phyloP scores from a whole-genome alignment of 2,113 vertebrate species.

The Hippopotamus amphibius region DNA sequence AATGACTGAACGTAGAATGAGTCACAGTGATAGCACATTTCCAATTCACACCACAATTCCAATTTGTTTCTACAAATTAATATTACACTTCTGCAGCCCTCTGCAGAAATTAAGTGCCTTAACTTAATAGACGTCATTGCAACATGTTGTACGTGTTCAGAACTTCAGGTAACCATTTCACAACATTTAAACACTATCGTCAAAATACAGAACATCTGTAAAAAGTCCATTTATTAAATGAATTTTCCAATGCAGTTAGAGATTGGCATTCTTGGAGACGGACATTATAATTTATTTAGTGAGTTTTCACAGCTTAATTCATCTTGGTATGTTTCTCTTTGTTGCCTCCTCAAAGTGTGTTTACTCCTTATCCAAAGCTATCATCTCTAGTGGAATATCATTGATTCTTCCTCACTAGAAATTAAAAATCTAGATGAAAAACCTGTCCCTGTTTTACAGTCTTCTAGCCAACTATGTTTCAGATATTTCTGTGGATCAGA shows the following conservation, averaged over 20 bases:
- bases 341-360: not conserved
- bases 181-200: slow-evolving; percentile 55
- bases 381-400: not conserved
- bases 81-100: slow-evolving; percentile 66
- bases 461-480: not conserved
- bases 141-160: not conserved
- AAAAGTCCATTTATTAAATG: slow-evolving; percentile 68
- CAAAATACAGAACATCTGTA: slow-evolving; percentile 12
- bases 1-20: slow-evolving; percentile 62
- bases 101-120: slow-evolving; percentile 61
- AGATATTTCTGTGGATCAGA: not conserved
- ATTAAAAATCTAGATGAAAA: not conserved
- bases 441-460: not conserved
- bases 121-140: slow-evolving; percentile 60
- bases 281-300: not conserved
- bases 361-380: not conserved
- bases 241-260: slow-evolving; percentile 46
- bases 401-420: not conserved
- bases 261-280: not conserved
- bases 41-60: slow-evolving; percentile 73
- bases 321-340: not conserved
- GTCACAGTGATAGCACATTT: slow-evolving; percentile 41
- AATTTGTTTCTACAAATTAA: slow-evolving; percentile 79
- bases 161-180: slow-evolving; percentile 48
- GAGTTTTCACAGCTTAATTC: not conserved